Base-by-base conservation (phyloP, 2,888 invertebrate species). In the Polymixis flavicincta region DNA sequence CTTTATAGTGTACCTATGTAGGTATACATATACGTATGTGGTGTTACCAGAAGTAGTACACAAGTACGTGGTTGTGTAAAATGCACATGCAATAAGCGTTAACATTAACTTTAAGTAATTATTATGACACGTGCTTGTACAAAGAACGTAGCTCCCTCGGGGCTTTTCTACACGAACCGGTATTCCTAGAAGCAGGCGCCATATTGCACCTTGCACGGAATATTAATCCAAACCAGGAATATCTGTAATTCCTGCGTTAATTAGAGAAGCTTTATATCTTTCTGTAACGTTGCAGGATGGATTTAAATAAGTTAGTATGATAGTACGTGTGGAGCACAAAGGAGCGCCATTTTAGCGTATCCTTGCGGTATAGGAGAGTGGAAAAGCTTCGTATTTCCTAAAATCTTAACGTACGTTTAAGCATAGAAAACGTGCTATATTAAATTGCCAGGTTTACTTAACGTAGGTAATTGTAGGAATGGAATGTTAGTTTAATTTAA, bases 311-410 rank as follows among this genome's bases (percentile, higher is more conserved):
- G 32, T 76, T 59, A 48, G 37, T 81, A 25, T 14, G 48, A 22
- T 28, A 76, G 14, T 45, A 63, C 67, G 63, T 63, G 61, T 61
- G 81, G 25, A 28, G 45, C 64, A 77, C 79, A 79, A 82, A 79
- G 64, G 69, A 59, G 25, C 32, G 42, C 25, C 19, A 48, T 55
- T 80, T 55, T 65, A 77, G 25, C 42, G 25, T 19, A 19, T 42
- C 17, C 54, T 55, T 45, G 52, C 13, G 63, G 57, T 72, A 13
- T 7, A 14, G 7, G 13, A 19, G 28, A 19, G n/a, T 1, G 28
- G 73, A 32, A 65, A 28, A 65, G 61, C 57, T 79, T 71, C 61
- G 54, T 75, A 42, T 76, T 74, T 65, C 60, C 37, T 66, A 50
- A 50, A 66, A 78, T 67, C 14, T 54, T 42, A 48, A 50, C 37